A percentile compares a stretch with the other conserved stretches of the same genome.
phyloP scores from a whole-genome alignment of 2,113 vertebrate genomes.

The Procapra przewalskii region DNA sequence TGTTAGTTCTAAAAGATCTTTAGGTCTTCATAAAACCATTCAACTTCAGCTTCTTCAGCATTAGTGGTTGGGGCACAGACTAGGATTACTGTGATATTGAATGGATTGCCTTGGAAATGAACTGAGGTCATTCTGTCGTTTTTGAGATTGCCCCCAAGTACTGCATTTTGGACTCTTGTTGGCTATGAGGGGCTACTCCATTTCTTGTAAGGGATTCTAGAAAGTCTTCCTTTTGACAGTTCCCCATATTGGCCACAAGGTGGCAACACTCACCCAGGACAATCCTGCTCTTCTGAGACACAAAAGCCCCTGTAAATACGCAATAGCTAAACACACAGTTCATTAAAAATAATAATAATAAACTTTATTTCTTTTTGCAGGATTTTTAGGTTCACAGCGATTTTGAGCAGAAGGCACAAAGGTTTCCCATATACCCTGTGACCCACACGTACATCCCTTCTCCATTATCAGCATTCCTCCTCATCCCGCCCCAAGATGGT shows the following conservation, averaged over 20 bases:
- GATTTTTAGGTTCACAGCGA: not conserved
- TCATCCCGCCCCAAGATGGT: not conserved
- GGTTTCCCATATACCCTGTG: not conserved
- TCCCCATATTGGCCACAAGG: constrained; percentile 34
- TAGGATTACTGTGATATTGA: not conserved
- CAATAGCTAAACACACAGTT: not conserved
- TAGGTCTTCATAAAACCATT: not conserved
- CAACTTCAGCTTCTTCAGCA: not conserved
- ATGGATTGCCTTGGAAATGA: not conserved
- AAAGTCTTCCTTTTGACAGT: not conserved
- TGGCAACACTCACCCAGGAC: constrained; percentile 27
- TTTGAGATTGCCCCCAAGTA: not conserved
- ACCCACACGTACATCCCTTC: not conserved
- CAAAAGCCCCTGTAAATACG: not conserved
- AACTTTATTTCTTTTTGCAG: not conserved
- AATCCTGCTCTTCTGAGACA: not conserved
- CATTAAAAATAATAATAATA: not conserved
- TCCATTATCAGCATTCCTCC: not conserved
- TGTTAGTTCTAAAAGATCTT: not conserved
- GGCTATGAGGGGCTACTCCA: not conserved
- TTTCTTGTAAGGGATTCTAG: not conserved
- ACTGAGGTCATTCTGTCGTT: not conserved
- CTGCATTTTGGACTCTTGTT: not conserved
- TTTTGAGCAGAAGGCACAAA: not conserved
- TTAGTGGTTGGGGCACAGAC: not conserved